Percentiles rank a stretch among this genome's conserved stretches.
phyloP scores from a whole-genome alignment of 2,888 invertebrate genomes.

The Augiades crinisus region DNA sequence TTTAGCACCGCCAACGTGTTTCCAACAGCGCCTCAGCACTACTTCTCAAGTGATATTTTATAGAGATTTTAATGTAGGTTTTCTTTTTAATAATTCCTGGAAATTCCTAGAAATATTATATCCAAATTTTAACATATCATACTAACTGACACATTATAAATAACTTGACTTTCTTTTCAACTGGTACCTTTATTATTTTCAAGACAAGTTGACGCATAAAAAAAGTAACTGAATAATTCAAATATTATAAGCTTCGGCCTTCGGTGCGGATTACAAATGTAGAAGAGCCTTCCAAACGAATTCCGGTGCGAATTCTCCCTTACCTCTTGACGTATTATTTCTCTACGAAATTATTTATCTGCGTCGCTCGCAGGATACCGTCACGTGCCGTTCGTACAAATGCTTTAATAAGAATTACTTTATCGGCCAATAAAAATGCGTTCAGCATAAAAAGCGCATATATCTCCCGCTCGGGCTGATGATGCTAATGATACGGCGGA shows the following conservation, averaged over 20 bases:
- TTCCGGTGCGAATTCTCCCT: neutral
- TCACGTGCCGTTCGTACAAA: slow-evolving; percentile 1
- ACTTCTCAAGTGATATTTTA: too few species aligned
- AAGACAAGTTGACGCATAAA: neutral
- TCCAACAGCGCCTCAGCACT: too few species aligned
- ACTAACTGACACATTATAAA: too few species aligned
- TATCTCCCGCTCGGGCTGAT: slow-evolving; percentile 11
- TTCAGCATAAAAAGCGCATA: slow-evolving; percentile 24
- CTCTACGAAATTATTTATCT: neutral
- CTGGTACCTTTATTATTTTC: neutral
- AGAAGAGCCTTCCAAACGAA: neutral
- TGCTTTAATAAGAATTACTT: slow-evolving; percentile 6
- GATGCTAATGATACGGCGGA: slow-evolving; percentile 8
- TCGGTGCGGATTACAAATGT: neutral
- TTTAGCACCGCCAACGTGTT: too few species aligned
- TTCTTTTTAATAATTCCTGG: too few species aligned
- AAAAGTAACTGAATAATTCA: neutral
- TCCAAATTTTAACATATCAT: too few species aligned
- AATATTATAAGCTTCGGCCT: neutral
- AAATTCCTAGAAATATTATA: too few species aligned
- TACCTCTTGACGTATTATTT: neutral
- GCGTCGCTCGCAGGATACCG: neutral
- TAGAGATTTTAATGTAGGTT: too few species aligned
- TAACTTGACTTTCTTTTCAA: neutral
- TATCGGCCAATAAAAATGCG: slow-evolving; percentile 22